These are phyloP conservation scores for Pristionchus maxplancki DNA, from an alignment of 2,888 invertebrate species.

Conservation along the genomic window DNA sequence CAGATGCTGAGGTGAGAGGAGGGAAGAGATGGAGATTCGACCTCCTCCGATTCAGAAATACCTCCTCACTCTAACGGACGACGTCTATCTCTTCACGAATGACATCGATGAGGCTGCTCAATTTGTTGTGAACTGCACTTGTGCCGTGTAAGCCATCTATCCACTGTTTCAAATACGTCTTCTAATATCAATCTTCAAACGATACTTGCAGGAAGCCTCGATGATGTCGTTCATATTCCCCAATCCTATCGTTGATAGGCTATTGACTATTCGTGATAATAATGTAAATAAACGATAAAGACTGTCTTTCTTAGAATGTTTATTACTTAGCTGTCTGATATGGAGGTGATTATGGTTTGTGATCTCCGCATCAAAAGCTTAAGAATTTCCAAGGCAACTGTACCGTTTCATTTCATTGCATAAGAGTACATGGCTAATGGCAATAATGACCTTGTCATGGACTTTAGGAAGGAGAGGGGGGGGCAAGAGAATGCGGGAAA, in stretches of 20 bases:
- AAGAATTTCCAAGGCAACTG: no score
- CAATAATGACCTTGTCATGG: no score
- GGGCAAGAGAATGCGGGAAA: neutral
- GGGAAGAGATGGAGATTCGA: neutral
- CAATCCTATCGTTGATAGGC: neutral
- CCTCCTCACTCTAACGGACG: neutral
- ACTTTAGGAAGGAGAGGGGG: neutral
- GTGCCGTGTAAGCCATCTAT: neutral
- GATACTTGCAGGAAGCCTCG: neutral
- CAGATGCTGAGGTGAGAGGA: neutral
- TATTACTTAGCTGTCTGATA: no score
- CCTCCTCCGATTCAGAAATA: neutral
- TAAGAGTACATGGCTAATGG: no score
- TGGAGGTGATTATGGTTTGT: no score
- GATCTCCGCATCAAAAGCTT: no score
- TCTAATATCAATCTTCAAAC: neutral
- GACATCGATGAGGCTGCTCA: slow-evolving; percentile 12
- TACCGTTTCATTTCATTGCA: neutral
- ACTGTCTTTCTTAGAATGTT: neutral
- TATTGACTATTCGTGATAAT: neutral
- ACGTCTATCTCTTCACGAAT: slow-evolving; percentile 17
- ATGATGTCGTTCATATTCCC: neutral
- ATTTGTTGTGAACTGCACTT: slow-evolving; percentile 25
- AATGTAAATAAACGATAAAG: neutral
- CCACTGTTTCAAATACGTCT: neutral